These are phyloP conservation scores for Drosophila limbata DNA, from an alignment of 2,888 invertebrate species.

Conservation along the genomic window DNA sequence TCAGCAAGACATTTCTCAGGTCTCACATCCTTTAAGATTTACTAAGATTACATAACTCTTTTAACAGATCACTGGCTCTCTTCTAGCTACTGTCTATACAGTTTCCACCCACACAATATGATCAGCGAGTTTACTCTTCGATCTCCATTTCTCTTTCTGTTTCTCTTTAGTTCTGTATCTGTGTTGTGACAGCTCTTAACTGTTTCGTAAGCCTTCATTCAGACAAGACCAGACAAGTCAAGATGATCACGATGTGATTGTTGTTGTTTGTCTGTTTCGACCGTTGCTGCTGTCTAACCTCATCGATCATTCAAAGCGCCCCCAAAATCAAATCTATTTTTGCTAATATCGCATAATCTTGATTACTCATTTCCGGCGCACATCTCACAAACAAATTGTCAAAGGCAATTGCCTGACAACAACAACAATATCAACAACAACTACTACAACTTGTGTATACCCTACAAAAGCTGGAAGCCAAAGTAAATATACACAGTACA, in stretches of 20 bases:
- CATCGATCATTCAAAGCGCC: conserved; percentile 69
- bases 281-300: conserved; percentile 60
- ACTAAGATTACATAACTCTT: conserved; percentile 6
- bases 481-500: conserved; percentile 8
- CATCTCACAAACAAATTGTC: conserved; percentile 70
- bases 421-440: conserved; percentile 17
- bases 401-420: conserved; percentile 59
- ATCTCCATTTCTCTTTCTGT: conserved; percentile 9
- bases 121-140: conserved; percentile 10
- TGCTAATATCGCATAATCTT: conserved; percentile 78
- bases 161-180: neutral
- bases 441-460: conserved; percentile 50
- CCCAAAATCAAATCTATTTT: conserved; percentile 76
- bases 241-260: conserved; percentile 39
- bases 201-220: conserved; percentile 49
- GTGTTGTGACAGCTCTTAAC: conserved; percentile 37
- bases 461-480: conserved; percentile 27
- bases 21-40: conserved; percentile 3
- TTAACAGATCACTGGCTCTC: conserved; percentile 11
- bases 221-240: conserved; percentile 18
- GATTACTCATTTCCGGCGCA: conserved; percentile 79
- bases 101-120: conserved; percentile 34
- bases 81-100: conserved; percentile 25
- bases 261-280: conserved; percentile 33
- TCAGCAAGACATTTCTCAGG: conserved; percentile 14